phyloP scores from a whole-genome alignment of 37 sponge, comb jelly and placozoan genomes.

The Halichondria panicea region DNA sequence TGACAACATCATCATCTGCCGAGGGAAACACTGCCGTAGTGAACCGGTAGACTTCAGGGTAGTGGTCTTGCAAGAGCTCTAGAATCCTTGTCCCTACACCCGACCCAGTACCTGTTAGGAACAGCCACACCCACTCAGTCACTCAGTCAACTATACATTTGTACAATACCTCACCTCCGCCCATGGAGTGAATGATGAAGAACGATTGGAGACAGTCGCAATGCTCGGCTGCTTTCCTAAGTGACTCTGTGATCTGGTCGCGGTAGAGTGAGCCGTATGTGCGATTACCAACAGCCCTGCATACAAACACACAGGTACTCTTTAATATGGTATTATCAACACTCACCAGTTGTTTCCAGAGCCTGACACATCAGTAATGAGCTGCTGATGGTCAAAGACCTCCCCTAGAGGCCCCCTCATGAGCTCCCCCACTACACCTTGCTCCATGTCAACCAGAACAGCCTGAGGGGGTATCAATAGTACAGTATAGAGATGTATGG shows the following conservation, averaged over 20 bases:
- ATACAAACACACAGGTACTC: background rate
- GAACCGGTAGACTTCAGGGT: constrained; percentile 90
- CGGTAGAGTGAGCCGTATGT: constrained; percentile 82
- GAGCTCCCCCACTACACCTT: constrained; percentile 91
- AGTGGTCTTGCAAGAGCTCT: constrained; percentile 83
- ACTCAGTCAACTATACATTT: background rate
- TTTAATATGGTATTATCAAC: background rate
- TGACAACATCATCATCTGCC: constrained; percentile 97
- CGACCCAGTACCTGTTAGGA: constrained; percentile 92
- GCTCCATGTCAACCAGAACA: constrained; percentile 99
- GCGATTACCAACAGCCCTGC: constrained; percentile 91
- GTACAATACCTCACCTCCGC: constrained; percentile 74
- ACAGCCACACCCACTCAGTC: background rate
- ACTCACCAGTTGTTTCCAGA: constrained; percentile 97
- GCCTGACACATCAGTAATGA: constrained; percentile 96
- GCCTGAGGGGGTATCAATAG: constrained; percentile 62
- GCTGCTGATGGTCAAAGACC: constrained; percentile 89
- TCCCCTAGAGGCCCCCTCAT: constrained; percentile 87
- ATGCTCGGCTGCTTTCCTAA: constrained; percentile 82
- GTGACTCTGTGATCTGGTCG: constrained; percentile 77
- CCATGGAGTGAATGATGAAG: constrained; percentile 97
- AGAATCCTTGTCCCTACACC: constrained; percentile 90
- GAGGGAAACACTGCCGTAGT: constrained; percentile 91
- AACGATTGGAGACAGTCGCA: constrained; percentile 97
- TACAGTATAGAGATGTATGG: background rate